Conservation (phyloP, 2,113 vertebrate genomes). For the Acrocephalus kingi region DNA sequence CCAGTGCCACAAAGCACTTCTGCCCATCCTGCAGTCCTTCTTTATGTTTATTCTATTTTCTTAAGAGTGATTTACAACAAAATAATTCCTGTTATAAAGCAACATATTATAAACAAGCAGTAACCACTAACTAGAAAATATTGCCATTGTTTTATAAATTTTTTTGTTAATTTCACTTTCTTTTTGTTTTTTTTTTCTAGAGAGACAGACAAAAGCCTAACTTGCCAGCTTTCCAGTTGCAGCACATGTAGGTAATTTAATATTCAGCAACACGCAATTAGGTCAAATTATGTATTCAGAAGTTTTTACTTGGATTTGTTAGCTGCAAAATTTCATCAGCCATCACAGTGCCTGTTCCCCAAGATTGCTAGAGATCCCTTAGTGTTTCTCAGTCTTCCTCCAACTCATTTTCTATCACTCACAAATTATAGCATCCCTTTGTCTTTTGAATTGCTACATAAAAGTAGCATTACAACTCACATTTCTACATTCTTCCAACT, state of each 20-base stretch:
- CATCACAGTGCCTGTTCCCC: not conserved
- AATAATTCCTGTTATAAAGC: not conserved
- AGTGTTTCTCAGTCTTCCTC: not conserved
- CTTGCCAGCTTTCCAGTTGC: not conserved
- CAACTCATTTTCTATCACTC: not conserved
- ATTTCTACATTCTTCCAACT: not conserved
- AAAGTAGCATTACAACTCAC: not conserved
- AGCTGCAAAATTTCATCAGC: not conserved
- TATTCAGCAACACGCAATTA: conserved; percentile 7
- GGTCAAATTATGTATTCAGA: not conserved
- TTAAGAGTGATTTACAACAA: not conserved
- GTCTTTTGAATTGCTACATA: not conserved
- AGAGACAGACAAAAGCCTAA: not conserved
- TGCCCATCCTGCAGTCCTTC: not conserved
- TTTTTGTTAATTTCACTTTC: not conserved
- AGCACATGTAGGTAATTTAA: not conserved
- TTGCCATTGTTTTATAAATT: not conserved
- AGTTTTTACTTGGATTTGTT: not conserved
- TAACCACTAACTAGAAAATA: not conserved
- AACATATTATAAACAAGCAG: not conserved
- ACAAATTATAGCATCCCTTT: not conserved
- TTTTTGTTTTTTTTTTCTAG: not conserved
- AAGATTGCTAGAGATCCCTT: not conserved
- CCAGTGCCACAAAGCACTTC: not conserved
- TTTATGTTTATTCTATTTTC: not conserved